phyloP scores from a whole-genome alignment of 2,797 vertebrate species.

The Pangasius mekongensis region DNA sequence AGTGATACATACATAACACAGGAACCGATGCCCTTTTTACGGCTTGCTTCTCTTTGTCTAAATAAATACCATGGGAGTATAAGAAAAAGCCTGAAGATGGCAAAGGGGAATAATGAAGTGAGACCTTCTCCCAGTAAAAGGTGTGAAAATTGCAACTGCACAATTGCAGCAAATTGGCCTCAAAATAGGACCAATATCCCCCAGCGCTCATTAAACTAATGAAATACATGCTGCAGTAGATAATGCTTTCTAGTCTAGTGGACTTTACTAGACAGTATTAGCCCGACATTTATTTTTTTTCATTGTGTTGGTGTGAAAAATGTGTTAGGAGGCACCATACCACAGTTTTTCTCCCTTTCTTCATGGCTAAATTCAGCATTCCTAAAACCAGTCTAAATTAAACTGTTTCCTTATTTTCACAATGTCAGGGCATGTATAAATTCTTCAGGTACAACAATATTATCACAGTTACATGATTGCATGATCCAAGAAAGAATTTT shows the following conservation, averaged over 20 bases:
- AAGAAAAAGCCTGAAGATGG: background rate
- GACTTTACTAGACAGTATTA: slow-evolving; percentile 2
- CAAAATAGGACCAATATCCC: slow-evolving; percentile 27
- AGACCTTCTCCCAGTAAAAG: slow-evolving; percentile 16
- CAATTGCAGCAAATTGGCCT: slow-evolving; percentile 31
- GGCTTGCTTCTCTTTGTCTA: background rate
- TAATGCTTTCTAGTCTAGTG: background rate
- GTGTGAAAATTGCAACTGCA: slow-evolving; percentile 16
- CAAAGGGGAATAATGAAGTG: slow-evolving; percentile 32
- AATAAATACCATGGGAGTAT: background rate
- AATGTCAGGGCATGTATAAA: background rate
- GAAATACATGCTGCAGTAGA: slow-evolving; percentile 12
- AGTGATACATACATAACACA: background rate
- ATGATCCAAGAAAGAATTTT: background rate
- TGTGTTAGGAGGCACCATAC: background rate
- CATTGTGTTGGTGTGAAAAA: background rate
- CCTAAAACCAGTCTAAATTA: background rate
- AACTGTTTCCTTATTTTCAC: background rate
- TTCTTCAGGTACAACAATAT: background rate
- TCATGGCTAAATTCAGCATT: background rate
- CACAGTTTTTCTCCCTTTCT: background rate
- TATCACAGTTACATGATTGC: background rate
- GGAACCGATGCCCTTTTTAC: background rate
- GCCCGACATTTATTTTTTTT: slow-evolving; percentile 1
- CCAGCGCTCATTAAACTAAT: slow-evolving; percentile 33